Evolutionary conservation across 2,888 invertebrate genomes (phyloP), one percentile per base, ranked within the genome.

Genomic region (Rhamnusium bicolor): DNA sequence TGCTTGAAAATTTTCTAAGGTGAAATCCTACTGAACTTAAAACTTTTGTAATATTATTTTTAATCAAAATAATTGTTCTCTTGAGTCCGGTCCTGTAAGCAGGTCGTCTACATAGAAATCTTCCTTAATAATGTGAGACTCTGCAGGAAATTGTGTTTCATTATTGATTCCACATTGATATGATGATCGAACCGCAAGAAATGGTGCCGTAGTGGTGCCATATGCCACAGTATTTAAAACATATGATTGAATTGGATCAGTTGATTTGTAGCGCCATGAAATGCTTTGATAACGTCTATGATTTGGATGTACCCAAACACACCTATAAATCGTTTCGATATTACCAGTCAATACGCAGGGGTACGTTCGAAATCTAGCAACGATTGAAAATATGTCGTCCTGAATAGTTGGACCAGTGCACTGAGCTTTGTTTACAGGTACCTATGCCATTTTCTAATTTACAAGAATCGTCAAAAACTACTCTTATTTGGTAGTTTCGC

Each of bases 31-130:
- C 18, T 19, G 53, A 53, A 1, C 21, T 8, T 53, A 53, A 53
- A 21, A 53, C 21, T 53, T 21, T 19, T 21, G 53, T 21, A 21
- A 53, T 53, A 21, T 53, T 53, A 8, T 53, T 8, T 53, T 53
- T 53, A 19, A 53, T 53, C 1, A 53, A 19, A 53, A 53, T 21
- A 53, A 53, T 4, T 53, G 18, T 53, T 53, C 53, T 10, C 6
- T 12, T 21, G 53, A 53, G 12, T 19, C n/a, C 21, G 53, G 8
- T 12, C 53, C 53, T 21, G 53, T 53, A 8, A 53, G 19, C n/a
- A 53, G 12, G 10, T 53, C 53, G 53, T 19, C 53, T 53, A 53
- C 53, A 53, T 53, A 53, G 21, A 53, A 53, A 53, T 53, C 53
- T 53, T 53, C 53, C 53, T 53, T 53, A 53, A 53, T 53, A 10